Conservation (phyloP, 2,888 invertebrate genomes). For the Thymelicus lineola region DNA sequence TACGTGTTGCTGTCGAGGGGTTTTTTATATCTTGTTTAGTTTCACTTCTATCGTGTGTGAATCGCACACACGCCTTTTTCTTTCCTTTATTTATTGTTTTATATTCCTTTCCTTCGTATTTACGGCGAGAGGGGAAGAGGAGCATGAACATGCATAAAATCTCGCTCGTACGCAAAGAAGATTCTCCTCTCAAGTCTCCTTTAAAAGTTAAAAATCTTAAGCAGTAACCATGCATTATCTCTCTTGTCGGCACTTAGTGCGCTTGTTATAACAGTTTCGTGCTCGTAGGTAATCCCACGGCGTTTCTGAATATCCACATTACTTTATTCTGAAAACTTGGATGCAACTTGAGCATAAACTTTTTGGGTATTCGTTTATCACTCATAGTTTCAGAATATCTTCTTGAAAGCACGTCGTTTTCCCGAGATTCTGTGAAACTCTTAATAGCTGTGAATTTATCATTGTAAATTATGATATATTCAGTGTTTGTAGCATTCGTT, state of each 20-base stretch:
- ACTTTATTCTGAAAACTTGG: slow-evolving; percentile 59
- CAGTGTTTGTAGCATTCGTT: too few relatives aligned
- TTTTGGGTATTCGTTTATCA: slow-evolving; percentile 56
- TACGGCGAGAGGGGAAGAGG: neutral
- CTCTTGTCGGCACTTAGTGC: slow-evolving; percentile 55
- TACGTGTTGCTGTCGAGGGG: too few relatives aligned
- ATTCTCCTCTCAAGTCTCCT: slow-evolving; percentile 22
- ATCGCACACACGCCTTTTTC: too few relatives aligned
- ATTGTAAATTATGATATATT: neutral
- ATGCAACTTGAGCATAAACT: slow-evolving; percentile 55
- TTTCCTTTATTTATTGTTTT: too few relatives aligned
- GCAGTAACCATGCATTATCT: slow-evolving; percentile 39
- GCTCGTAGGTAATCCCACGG: slow-evolving; percentile 62
- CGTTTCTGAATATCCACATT: slow-evolving; percentile 74
- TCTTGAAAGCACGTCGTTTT: neutral
- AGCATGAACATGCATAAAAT: slow-evolving; percentile 31
- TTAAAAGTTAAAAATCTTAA: slow-evolving; percentile 38
- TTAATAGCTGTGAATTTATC: neutral
- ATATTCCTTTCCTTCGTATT: neutral
- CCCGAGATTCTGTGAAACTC: slow-evolving; percentile 9
- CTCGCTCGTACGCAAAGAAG: slow-evolving; percentile 26
- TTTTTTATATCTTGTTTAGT: too few relatives aligned
- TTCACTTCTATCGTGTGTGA: too few relatives aligned
- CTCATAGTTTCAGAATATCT: slow-evolving; percentile 40
- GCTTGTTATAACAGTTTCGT: slow-evolving; percentile 62